Conservation (phyloP, 2,888 invertebrate genomes). For the Nomada ferruginata region DNA sequence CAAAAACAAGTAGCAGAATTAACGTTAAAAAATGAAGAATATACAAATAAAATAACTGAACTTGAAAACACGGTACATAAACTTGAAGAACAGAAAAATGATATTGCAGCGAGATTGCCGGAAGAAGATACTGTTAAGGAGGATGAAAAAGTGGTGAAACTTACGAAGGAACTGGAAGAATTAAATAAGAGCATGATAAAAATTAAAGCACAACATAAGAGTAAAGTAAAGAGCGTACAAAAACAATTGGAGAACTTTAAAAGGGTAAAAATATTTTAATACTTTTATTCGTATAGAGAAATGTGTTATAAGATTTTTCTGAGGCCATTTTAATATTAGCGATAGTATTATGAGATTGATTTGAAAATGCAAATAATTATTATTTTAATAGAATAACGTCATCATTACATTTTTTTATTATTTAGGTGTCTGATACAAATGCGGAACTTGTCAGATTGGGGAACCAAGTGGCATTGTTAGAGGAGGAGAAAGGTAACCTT, state of each 20-base stretch:
- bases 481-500: slow-evolving; percentile 96
- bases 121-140: slow-evolving; percentile 73
- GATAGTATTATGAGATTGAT: not conserved
- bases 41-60: slow-evolving; percentile 73
- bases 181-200: slow-evolving; percentile 92
- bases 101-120: slow-evolving; percentile 64
- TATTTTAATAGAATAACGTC: not conserved
- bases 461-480: slow-evolving; percentile 92
- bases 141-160: slow-evolving; percentile 83
- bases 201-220: slow-evolving; percentile 89
- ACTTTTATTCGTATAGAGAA: not conserved
- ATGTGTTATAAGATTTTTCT: too few species aligned
- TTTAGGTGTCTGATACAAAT: slow-evolving; percentile 89
- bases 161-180: slow-evolving; percentile 90
- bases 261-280: slow-evolving; percentile 76
- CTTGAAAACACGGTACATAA: slow-evolving; percentile 76
- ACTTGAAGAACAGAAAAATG: slow-evolving; percentile 75
- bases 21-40: slow-evolving; percentile 76
- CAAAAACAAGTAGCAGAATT: slow-evolving; percentile 76
- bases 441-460: slow-evolving; percentile 89
- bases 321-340: too few species aligned
- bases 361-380: not conserved
- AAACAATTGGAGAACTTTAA: slow-evolving; percentile 86
- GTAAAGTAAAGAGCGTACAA: slow-evolving; percentile 91
- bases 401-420: slow-evolving; percentile 81